Conservation (phyloP, 2,888 invertebrate genomes). For the Lissocephala sabroskyi region DNA sequence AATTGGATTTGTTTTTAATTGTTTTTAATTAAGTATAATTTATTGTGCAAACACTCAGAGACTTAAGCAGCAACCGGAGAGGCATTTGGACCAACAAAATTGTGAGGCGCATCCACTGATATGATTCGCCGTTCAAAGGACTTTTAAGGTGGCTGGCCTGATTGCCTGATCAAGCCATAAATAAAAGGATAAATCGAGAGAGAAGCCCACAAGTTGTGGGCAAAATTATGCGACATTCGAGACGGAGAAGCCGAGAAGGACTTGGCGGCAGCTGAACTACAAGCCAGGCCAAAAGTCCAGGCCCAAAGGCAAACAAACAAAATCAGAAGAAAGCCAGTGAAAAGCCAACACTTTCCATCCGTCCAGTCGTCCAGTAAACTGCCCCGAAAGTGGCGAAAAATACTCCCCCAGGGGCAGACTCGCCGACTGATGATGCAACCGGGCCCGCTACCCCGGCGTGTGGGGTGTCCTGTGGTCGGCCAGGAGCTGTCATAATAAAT, state of each 20-base stretch:
- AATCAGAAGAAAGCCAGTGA: slow-evolving; percentile 46
- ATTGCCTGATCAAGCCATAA: too few relatives aligned
- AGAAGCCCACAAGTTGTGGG: slow-evolving; percentile 10
- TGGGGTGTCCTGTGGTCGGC: slow-evolving; percentile 27
- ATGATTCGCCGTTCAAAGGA: too few relatives aligned
- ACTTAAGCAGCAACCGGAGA: slow-evolving; percentile 15
- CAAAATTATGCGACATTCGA: neutral
- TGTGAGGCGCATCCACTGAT: too few relatives aligned
- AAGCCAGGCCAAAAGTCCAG: slow-evolving; percentile 1
- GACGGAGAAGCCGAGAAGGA: too few relatives aligned
- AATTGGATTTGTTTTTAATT: slow-evolving; percentile 66
- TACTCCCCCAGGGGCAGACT: slow-evolving; percentile 49
- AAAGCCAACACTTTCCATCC: slow-evolving; percentile 47
- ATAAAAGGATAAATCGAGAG: neutral
- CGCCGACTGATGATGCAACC: too few relatives aligned
- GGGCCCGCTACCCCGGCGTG: neutral
- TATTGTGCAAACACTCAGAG: slow-evolving; percentile 52
- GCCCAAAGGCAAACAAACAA: slow-evolving; percentile 34
- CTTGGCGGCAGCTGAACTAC: neutral
- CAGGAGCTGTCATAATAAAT: slow-evolving; percentile 65
- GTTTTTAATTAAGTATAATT: slow-evolving; percentile 68
- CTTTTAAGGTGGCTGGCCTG: too few relatives aligned
- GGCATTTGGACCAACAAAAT: neutral
- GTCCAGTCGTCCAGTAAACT: slow-evolving; percentile 19
- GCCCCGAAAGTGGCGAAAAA: slow-evolving; percentile 59